Evolutionary conservation across 2,888 invertebrate genomes (phyloP).

Genomic region (Luperina testacea): DNA sequence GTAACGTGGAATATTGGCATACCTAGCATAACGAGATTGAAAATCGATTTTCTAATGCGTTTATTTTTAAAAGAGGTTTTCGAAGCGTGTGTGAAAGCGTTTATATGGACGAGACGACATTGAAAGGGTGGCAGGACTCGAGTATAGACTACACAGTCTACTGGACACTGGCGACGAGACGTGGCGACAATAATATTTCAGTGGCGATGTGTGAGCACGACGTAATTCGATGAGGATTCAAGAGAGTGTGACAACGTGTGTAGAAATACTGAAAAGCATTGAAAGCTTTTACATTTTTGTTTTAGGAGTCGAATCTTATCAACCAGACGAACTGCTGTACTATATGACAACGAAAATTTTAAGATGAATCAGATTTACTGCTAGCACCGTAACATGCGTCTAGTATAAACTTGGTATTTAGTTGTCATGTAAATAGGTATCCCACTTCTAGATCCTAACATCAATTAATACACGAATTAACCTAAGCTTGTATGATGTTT

Average conservation of each 20-base stretch:
- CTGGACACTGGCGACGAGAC: conserved; percentile 44
- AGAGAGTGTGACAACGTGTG: conserved; percentile 48
- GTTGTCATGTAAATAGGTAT: background rate
- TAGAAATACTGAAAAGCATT: conserved; percentile 39
- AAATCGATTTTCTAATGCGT: conserved; percentile 36
- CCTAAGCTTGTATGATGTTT: background rate
- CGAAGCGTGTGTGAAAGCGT: conserved; percentile 7
- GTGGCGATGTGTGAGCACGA: conserved; percentile 44
- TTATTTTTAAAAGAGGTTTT: conserved; percentile 17
- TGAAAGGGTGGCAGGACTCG: conserved; percentile 23
- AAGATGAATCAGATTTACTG: background rate
- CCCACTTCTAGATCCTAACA: background rate
- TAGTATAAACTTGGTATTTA: background rate
- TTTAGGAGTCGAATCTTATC: conserved; percentile 1
- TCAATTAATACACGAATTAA: background rate
- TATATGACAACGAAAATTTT: background rate
- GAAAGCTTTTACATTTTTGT: conserved; percentile 18
- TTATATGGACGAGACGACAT: conserved; percentile 16
- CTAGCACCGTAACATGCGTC: background rate
- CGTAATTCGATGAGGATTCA: conserved; percentile 50
- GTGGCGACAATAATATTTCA: conserved; percentile 46
- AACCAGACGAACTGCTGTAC: background rate
- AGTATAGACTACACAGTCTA: conserved; percentile 54
- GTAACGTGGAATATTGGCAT: conserved; percentile 30
- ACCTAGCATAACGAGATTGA: conserved; percentile 2